phyloP scores from a whole-genome alignment of 1,140 invertebrate species.

The Cyphomyrmex costatus region DNA sequence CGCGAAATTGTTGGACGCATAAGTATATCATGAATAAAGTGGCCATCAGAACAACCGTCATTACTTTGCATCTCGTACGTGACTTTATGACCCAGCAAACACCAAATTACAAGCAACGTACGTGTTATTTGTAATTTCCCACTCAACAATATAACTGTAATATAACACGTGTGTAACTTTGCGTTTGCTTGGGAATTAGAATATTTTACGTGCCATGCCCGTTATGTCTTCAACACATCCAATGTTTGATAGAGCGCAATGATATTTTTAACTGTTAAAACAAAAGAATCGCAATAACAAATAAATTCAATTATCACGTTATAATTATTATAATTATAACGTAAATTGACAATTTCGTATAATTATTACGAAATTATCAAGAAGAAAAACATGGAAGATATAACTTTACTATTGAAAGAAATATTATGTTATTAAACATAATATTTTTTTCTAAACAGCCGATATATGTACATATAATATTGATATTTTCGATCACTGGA shows the following conservation, averaged over 20 bases:
- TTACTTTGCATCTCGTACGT: neutral
- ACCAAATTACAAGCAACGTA: too few relatives aligned
- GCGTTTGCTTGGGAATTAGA: neutral
- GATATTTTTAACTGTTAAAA: constrained; percentile 23
- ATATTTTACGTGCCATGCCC: neutral
- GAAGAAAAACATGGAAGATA: neutral
- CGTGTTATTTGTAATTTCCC: too few relatives aligned
- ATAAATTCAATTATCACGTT: too few relatives aligned
- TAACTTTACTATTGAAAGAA: neutral
- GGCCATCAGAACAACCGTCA: constrained; percentile 19
- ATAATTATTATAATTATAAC: too few relatives aligned
- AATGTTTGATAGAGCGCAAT: neutral
- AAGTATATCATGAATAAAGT: constrained; percentile 20
- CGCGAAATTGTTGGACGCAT: neutral
- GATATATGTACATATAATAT: neutral
- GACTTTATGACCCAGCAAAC: neutral
- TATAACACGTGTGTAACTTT: too few relatives aligned
- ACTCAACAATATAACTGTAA: too few relatives aligned
- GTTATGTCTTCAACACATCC: neutral
- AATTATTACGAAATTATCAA: neutral
- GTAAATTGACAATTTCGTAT: too few relatives aligned
- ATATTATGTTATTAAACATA: neutral
- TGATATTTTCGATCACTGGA: neutral
- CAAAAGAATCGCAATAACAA: constrained; percentile 9
- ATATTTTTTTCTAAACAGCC: neutral